Base-by-base conservation (phyloP, 1,140 invertebrate genomes). In the Hyposmocoma kahamanoa region DNA sequence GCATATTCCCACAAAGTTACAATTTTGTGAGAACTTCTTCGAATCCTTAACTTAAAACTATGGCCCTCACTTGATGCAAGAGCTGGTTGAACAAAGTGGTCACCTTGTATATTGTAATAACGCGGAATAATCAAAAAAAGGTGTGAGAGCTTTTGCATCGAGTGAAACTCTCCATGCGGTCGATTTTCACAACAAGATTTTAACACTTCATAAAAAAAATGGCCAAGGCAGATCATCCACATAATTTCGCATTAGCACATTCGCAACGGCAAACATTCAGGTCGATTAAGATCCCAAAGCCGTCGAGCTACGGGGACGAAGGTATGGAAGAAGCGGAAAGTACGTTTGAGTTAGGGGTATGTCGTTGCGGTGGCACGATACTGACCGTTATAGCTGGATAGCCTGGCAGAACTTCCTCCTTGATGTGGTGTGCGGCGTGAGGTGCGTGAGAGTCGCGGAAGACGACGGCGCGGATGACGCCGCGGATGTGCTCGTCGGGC, bases 401-500 rank as follows among this genome's bases (percentile, higher is more conserved):
- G 52, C 67, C 62, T n/a, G 82, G 82, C 42, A 86, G 63, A 36
- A 77, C 75, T 43, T 82, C 72, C 62, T 80, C 78, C 59, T 78
- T 75, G 62, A 78, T 74, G 69, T 77, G 78, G 66, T 90, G 90
- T 39, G 91, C 53, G 64, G 94, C 89, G 80, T 92, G 92, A 19
- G 88, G 84, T 22, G 73, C 62, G 88, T 78, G 94, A 87, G 85
- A 92, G 90, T 97, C 95, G 59, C 95, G 87, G 88, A 97, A 97
- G 18, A 97, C 95, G 24, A 97, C 96, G 18, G 95, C 94, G 62
- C 95, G 90, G 57, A 97, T 96, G 49, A 97, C 95, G 34, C 94
- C 94, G 62, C 94, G 91, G 66, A 97, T 96, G 74, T 96, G 94
- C 69, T 96, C 95, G 81, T 97, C 95, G 2, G 95, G 95, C 95